A percentile compares a stretch with the other conserved stretches of the same genome.
Conservation (phyloP, 2,888 invertebrate species). For the Lithodes maja region DNA sequence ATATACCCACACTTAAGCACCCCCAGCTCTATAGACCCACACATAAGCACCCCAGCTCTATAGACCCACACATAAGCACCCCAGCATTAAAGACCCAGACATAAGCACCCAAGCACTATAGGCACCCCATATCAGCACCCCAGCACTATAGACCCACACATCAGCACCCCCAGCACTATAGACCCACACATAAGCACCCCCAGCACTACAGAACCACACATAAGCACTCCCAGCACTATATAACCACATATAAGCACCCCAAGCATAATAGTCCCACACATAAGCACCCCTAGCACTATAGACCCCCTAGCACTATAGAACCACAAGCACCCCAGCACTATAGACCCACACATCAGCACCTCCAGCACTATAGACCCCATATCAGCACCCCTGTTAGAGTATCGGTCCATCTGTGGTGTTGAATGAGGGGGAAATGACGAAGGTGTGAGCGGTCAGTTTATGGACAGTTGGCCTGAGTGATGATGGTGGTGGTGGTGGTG, state of each 20-base stretch:
- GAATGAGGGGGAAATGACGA: background rate
- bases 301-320: background rate
- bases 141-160: no score
- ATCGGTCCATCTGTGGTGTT: background rate
- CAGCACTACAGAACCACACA: background rate
- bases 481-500: background rate
- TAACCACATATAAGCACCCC: background rate
- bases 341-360: background rate
- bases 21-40: no score
- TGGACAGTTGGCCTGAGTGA: background rate
- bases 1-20: no score
- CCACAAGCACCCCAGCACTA: background rate
- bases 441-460: background rate
- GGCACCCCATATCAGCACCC: no score
- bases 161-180: no score
- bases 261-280: background rate
- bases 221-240: background rate
- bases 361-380: background rate
- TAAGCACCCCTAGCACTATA: background rate
- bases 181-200: no score
- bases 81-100: no score
- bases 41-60: no score
- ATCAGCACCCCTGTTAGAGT: background rate
- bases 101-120: no score
- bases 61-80: no score